A percentile compares a stretch with the other conserved stretches of the same genome.
phyloP scores from a whole-genome alignment of 2,797 vertebrate genomes.

The Pempheris klunzingeri region DNA sequence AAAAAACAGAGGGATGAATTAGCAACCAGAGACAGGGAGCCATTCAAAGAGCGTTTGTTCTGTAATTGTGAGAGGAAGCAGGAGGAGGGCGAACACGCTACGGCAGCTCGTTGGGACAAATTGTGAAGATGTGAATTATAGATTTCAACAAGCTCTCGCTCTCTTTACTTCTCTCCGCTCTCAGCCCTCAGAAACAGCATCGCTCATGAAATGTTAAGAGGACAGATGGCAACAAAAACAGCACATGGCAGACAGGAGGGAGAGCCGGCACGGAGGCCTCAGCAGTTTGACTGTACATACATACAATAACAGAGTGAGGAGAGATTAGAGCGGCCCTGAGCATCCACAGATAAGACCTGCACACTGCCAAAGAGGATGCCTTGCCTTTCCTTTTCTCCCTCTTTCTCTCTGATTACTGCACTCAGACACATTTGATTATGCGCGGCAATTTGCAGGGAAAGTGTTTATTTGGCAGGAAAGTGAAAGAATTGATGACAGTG shows the following conservation, averaged over 20 bases:
- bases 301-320: not conserved
- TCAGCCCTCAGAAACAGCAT: conserved; percentile 49
- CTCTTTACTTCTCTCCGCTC: conserved; percentile 28
- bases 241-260: conserved; percentile 44
- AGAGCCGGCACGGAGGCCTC: not conserved
- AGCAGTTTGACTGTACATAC: conserved; percentile 13
- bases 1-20: conserved; percentile 67
- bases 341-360: conserved; percentile 20
- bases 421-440: conserved; percentile 51
- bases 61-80: conserved; percentile 71
- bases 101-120: conserved; percentile 63
- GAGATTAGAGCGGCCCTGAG: conserved; percentile 23
- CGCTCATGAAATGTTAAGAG: conserved; percentile 77
- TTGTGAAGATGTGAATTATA: conserved; percentile 70
- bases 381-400: not conserved
- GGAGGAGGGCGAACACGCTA: conserved; percentile 59
- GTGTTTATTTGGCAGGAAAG: conserved; percentile 63
- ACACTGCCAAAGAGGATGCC: not conserved
- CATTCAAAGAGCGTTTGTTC: conserved; percentile 62
- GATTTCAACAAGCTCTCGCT: conserved; percentile 43
- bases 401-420: conserved; percentile 44
- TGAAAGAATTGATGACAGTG: conserved; percentile 42
- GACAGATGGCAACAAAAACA: conserved; percentile 73
- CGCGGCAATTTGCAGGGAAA: conserved; percentile 45
- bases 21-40: conserved; percentile 45